Evolutionary conservation across 2,797 vertebrate genomes (phyloP), one percentile per base, ranked within the genome.

Genomic region (Mus caroli): DNA sequence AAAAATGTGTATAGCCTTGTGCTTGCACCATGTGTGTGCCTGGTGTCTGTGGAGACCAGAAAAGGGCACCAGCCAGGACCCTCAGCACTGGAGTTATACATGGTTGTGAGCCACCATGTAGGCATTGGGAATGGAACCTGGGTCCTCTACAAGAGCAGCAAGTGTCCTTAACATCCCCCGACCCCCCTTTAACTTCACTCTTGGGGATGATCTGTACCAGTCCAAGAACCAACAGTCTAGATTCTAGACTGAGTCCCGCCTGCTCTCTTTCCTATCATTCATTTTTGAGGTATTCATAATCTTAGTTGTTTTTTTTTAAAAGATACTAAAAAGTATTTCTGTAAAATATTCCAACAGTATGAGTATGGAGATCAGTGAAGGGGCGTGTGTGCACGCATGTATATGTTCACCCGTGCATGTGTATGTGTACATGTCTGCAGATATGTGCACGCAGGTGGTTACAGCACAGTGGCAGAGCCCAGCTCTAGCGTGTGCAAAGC

Each of bases 311-410:
- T 46, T 46, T 46, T 46, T 76, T 58, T 15, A 17, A 37, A 69
- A n/a, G n/a, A 69, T 77, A 58, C 34, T 69, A 92, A 94, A 56
- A 78, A 28, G 62, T 37, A 71, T 93, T 95, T 22, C 40, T 90
- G 19, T 62, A 94, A 94, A 84, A 75, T 52, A 92, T 56, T 92
- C 52, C 40, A 95, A 56, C 20, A 69, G 52, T 87, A 69, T 26
- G 50, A 77, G 31, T 94, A 46, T 78, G 77, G 76, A 78, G 52
- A 43, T 52, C 6, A 5, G 19, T 87, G 58, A 28, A 50, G 31
- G 22, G 10, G 83, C 1, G 2, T 50, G 46, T 31, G 17, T 40
- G 64, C 5, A 43, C 11, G 3, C 10, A 20, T n/a, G 75, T 31
- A 8, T 31, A 4, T 76, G 19, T 12, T 78, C 31, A 79, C 31